Percentiles rank a stretch among this genome's conserved stretches.
Evolutionary conservation across 2,888 invertebrate species (phyloP).

Genomic region (Orthosia gothica): DNA sequence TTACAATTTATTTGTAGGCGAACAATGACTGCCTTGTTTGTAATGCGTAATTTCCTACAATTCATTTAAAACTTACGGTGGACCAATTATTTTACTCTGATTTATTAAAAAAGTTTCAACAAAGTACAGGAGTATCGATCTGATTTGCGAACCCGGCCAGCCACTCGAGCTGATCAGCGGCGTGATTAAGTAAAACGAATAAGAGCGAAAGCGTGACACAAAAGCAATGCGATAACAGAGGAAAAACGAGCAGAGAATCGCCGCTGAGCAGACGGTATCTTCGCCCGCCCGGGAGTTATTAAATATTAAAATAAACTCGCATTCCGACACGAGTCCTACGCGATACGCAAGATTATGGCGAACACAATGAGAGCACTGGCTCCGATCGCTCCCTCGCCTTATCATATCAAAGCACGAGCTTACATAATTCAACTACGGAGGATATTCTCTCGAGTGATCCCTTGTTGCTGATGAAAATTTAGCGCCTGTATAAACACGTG

Average conservation of each 20-base stretch:
- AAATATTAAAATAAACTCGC: slow-evolving; percentile 92
- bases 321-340: slow-evolving; percentile 90
- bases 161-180: slow-evolving; percentile 81
- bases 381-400: slow-evolving; percentile 86
- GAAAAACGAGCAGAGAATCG: slow-evolving; percentile 89
- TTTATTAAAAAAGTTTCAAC: slow-evolving; percentile 45
- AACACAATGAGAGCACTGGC: slow-evolving; percentile 89
- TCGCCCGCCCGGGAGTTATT: slow-evolving; percentile 88
- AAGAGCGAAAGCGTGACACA: slow-evolving; percentile 89
- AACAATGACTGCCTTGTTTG: slow-evolving; percentile 77
- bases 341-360: slow-evolving; percentile 89
- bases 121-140: slow-evolving; percentile 63
- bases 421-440: slow-evolving; percentile 84
- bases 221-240: slow-evolving; percentile 88
- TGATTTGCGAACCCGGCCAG: slow-evolving; percentile 79
- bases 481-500: slow-evolving; percentile 76
- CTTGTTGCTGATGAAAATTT: slow-evolving; percentile 79
- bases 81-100: slow-evolving; percentile 15
- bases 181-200: slow-evolving; percentile 88
- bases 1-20: slow-evolving; percentile 81
- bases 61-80: slow-evolving; percentile 21
- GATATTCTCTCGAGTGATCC: slow-evolving; percentile 75
- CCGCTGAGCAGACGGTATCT: slow-evolving; percentile 88
- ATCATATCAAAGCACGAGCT: slow-evolving; percentile 88
- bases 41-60: slow-evolving; percentile 51